A percentile compares a stretch with the other conserved stretches of the same genome.
These are phyloP conservation scores for Erethizon dorsatum DNA, from an alignment of 2,797 vertebrate genomes.

Conservation along the genomic window DNA sequence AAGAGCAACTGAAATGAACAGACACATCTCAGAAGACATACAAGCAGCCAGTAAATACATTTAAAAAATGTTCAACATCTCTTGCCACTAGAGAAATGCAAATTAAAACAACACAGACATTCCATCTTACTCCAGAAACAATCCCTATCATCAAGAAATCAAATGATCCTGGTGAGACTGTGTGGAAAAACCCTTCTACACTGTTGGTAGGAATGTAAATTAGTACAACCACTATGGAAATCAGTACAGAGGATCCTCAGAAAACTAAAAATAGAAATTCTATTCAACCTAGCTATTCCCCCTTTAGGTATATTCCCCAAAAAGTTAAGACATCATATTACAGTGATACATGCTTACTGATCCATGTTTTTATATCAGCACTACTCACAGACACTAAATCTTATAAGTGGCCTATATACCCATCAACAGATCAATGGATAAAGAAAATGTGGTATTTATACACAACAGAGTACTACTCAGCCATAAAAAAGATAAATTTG, in stretches of 20 bases:
- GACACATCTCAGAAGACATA: background rate
- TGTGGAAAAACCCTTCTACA: background rate
- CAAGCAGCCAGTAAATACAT: background rate
- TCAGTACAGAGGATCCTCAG: background rate
- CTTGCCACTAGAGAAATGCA: background rate
- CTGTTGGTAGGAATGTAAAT: background rate
- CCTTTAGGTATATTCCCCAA: background rate
- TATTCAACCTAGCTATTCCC: background rate
- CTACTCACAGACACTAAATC: background rate
- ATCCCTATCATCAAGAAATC: background rate
- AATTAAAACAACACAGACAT: background rate
- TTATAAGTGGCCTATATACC: background rate
- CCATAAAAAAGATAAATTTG: background rate
- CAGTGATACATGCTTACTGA: background rate
- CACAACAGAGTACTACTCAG: background rate
- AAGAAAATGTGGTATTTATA: background rate
- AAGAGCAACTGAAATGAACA: background rate
- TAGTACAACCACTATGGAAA: background rate
- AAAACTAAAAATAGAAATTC: background rate
- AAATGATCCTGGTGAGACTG: background rate
- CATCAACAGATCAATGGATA: background rate
- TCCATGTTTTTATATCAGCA: background rate
- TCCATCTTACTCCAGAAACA: background rate
- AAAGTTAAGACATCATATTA: background rate
- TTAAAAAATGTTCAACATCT: background rate